Evolutionary conservation across 2,888 invertebrate genomes (phyloP).

Genomic region (Lasioglossum figueresi): DNA sequence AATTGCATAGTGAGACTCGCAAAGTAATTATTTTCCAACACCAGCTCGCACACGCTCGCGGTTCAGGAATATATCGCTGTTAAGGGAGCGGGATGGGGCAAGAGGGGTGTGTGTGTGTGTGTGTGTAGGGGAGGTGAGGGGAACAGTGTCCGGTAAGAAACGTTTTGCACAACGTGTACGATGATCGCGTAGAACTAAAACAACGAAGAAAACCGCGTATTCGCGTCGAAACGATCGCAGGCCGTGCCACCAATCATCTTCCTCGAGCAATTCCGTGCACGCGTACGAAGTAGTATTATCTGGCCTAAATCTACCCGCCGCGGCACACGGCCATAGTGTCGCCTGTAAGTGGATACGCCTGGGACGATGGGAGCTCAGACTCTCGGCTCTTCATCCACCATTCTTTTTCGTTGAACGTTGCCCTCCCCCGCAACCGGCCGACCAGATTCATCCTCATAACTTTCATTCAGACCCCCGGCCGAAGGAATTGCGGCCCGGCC

Average conservation of each 20-base stretch:
- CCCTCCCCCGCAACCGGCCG: conserved; percentile 34
- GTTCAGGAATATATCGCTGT: background rate
- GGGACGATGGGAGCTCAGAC: conserved; percentile 75
- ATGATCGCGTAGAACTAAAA: background rate
- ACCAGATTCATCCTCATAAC: conserved; percentile 74
- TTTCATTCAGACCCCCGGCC: conserved; percentile 59
- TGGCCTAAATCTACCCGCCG: conserved; percentile 72
- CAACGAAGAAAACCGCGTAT: background rate
- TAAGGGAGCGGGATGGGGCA: background rate
- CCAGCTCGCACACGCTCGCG: background rate
- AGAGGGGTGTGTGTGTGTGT: no score
- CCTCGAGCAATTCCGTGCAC: conserved; percentile 46
- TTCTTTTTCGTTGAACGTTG: conserved; percentile 64
- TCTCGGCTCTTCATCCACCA: conserved; percentile 61
- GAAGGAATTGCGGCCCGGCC: conserved; percentile 52
- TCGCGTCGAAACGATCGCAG: background rate
- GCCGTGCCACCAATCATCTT: conserved; percentile 30
- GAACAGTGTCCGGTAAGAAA: background rate
- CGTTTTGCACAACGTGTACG: background rate
- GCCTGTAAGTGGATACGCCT: conserved; percentile 83
- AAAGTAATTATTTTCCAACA: conserved; percentile 41
- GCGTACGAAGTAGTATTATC: conserved; percentile 62
- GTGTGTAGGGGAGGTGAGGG: background rate
- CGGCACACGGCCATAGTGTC: conserved; percentile 75
- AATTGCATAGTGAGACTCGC: conserved; percentile 32